Evolutionary conservation across 53 echinoderm and acorn worm species (phyloP).

Genomic region (Paracentrotus lividus): DNA sequence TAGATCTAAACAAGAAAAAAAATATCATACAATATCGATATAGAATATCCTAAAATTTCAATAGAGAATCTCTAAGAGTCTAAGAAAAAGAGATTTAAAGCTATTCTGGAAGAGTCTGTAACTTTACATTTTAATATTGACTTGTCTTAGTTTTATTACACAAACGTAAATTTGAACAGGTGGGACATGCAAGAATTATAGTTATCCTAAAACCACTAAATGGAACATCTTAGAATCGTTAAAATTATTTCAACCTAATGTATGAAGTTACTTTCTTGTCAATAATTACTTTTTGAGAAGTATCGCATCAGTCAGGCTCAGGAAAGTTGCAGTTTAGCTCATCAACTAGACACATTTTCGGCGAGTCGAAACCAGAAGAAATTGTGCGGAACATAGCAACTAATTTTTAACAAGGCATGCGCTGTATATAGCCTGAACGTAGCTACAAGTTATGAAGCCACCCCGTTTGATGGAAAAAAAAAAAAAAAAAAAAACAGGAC

Average conservation of each 20-base stretch:
- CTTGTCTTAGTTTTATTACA: not conserved
- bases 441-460: not conserved
- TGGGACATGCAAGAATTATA: not conserved
- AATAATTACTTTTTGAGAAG: not conserved
- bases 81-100: too few species aligned
- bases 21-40: too few species aligned
- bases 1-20: too few species aligned
- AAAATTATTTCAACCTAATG: not conserved
- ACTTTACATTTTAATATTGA: not conserved
- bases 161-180: not conserved
- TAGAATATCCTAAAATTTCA: too few species aligned
- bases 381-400: not conserved
- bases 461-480: too few species aligned
- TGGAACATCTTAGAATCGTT: not conserved
- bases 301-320: not conserved
- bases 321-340: not conserved
- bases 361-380: not conserved
- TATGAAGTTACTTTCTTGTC: not conserved
- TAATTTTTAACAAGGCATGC: not conserved
- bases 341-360: not conserved
- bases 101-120: not conserved
- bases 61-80: too few species aligned
- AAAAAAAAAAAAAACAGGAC: too few species aligned
- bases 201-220: not conserved
- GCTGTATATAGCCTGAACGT: not conserved